Base-by-base conservation (phyloP, 2,888 invertebrate genomes). In the Nomada fucata region DNA sequence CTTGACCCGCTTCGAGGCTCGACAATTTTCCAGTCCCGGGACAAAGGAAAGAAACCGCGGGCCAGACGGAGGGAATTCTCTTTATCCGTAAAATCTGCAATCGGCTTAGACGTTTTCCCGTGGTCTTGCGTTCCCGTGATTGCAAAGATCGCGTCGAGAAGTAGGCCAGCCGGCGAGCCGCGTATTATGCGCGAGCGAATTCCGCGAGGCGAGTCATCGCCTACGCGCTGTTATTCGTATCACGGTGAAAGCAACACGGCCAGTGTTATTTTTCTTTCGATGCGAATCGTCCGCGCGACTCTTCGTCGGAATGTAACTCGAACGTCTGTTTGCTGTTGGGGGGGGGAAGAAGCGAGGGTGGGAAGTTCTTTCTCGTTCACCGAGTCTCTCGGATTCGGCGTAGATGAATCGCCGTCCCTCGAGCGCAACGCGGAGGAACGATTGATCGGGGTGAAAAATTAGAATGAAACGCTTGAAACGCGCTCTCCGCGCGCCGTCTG, bases 151-250 rank as follows among this genome's bases (percentile, higher is more conserved):
- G 36, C 50, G 20, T 18, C 1, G 9, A 2, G 36, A 75, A 69
- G 44, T 61, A 53, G 75, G 69, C 53, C 75, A 61, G 55, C 53
- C 55, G 53, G 44, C 42, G 53, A 20, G 42, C 13, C 26, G 44
- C 36, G 68, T 57, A 53, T 65, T 65, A 20, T 63, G 36, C 64
- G 59, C 64, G 59, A 53, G 52, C 60, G 44, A 75, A 69, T 75
- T 68, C 69, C 36, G 18, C 44, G 64, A 23, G 20, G 36, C 60
- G 60, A 20, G 61, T 47, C 36, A 44, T 57, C 65, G 73, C 73
- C 73, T 65, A 73, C 73, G 72, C 53, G 26, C 7, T 44, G 53
- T 70, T 75, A 70, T 53, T 75, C 75, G 69, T 60, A 75, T 75
- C 68, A n/a, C 65, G 44, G 73, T 57, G 73, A 73, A 73, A 73